Conservation (phyloP, 2,888 invertebrate genomes). For the Drosophila koepferae region DNA sequence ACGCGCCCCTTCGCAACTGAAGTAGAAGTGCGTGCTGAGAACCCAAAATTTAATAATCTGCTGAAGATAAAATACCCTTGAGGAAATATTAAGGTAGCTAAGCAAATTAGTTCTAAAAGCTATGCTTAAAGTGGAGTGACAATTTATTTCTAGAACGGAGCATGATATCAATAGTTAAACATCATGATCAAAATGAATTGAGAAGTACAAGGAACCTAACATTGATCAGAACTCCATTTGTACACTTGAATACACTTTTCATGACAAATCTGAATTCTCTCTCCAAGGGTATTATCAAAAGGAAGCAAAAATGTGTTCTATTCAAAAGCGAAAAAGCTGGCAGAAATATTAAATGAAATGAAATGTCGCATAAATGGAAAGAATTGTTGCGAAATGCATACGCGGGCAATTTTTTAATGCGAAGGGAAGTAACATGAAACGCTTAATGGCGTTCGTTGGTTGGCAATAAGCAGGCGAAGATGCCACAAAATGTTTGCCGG, state of each 20-base stretch:
- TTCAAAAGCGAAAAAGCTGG: constrained; percentile 59
- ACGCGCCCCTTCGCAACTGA: constrained; percentile 45
- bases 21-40: constrained; percentile 56
- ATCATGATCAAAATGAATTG: neutral
- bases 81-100: too few species aligned
- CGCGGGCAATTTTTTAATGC: constrained; percentile 66
- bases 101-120: neutral
- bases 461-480: constrained; percentile 68
- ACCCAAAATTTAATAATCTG: constrained; percentile 8
- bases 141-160: neutral
- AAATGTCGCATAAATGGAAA: constrained; percentile 45
- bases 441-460: constrained; percentile 69
- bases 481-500: constrained; percentile 72
- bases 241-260: neutral
- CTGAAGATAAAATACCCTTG: neutral
- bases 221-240: neutral
- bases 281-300: constrained; percentile 16
- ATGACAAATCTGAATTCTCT: neutral
- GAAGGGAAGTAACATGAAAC: constrained; percentile 46
- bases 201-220: neutral
- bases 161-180: neutral
- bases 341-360: constrained; percentile 75
- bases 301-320: constrained; percentile 61
- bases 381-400: constrained; percentile 75
- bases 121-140: neutral